Evolutionary conservation across 2,888 invertebrate species (phyloP), one percentile per base, ranked within the genome.

Genomic region (Perizoma affinitatum): DNA sequence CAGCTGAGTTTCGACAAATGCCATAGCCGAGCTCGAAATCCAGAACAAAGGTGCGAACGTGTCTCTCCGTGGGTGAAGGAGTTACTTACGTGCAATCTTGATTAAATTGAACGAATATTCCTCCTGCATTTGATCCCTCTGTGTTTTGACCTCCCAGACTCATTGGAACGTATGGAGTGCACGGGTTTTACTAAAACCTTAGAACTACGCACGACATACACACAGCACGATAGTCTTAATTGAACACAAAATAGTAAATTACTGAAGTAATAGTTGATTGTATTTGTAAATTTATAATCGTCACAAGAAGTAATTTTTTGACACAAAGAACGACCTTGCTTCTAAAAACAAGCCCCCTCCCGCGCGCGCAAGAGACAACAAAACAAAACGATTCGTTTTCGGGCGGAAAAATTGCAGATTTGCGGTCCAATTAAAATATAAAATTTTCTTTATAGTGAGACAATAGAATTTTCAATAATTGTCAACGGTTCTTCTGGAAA

Each of bases 21-120:
- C 38, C 38, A 38, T 42, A 4, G 44, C n/a, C 44, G 4, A n/a
- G 38, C 34, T 48, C 34, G 7, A 10, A 46, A 22, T 35, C 34
- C 40, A 45, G 11, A 8, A 7, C 44, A 45, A 54, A 42, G 51
- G 52, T 51, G 34, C 36, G 1, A 48, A 43, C 52, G 55, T 46
- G n/a, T 3, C 22, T 22, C 36, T 49, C 35, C 45, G 45, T 38
- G 22, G 56, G 53, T 38, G 47, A 11, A 50, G 42, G 0, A 46
- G 11, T 35, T 69, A 96, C 98, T 97, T 96, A 98, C 98, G 98
- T 97, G 95, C 96, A 96, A 90, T 99, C 98, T 91, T 99, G 98
- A 92, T 99, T 99, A 87, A 99, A 99, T 93, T 98, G 98, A 78
- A 98, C 98, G 91, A 97, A 98, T 90, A 97, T 96, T 89, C 96